Conservation (phyloP, 2,888 invertebrate genomes). For the Drosophila birchii region DNA sequence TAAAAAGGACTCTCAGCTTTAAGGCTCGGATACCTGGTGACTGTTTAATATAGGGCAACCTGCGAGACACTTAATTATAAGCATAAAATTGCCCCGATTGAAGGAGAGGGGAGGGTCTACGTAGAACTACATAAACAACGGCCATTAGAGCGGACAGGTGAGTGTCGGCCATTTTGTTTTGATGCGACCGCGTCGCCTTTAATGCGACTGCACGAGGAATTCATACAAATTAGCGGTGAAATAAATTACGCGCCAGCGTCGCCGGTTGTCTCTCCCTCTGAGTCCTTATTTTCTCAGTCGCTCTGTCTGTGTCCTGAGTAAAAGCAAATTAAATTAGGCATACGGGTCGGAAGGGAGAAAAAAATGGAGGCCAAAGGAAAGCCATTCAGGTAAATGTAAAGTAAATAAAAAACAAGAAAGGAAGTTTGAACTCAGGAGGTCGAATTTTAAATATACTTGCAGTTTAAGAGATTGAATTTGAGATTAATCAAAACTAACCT, state of each 20-base stretch:
- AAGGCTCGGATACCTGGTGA: background rate
- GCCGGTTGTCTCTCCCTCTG: slow-evolving; percentile 18
- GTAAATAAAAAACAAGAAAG: slow-evolving; percentile 50
- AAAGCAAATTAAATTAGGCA: slow-evolving; percentile 68
- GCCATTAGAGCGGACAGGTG: slow-evolving; percentile 43
- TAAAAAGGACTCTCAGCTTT: slow-evolving; percentile 11
- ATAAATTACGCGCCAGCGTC: slow-evolving; percentile 62
- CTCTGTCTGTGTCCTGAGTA: slow-evolving; percentile 16
- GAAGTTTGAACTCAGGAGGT: background rate
- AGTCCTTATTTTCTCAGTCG: background rate
- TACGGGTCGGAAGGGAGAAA: slow-evolving; percentile 10
- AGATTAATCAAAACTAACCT: too few relatives aligned
- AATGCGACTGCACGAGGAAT: slow-evolving; percentile 65
- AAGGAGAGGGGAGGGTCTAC: slow-evolving; percentile 22
- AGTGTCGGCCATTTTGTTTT: slow-evolving; percentile 52
- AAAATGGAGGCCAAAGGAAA: slow-evolving; percentile 16
- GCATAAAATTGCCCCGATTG: slow-evolving; percentile 54
- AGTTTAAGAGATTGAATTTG: background rate
- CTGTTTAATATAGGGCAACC: slow-evolving; percentile 32
- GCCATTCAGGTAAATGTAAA: slow-evolving; percentile 41
- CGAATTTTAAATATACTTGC: background rate
- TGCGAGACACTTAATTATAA: slow-evolving; percentile 72
- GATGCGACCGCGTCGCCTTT: slow-evolving; percentile 52
- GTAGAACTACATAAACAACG: slow-evolving; percentile 42
- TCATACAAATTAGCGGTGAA: slow-evolving; percentile 75